These are phyloP conservation scores for Lissocephala sabroskyi DNA, from an alignment of 2,888 invertebrate species.

Conservation along the genomic window DNA sequence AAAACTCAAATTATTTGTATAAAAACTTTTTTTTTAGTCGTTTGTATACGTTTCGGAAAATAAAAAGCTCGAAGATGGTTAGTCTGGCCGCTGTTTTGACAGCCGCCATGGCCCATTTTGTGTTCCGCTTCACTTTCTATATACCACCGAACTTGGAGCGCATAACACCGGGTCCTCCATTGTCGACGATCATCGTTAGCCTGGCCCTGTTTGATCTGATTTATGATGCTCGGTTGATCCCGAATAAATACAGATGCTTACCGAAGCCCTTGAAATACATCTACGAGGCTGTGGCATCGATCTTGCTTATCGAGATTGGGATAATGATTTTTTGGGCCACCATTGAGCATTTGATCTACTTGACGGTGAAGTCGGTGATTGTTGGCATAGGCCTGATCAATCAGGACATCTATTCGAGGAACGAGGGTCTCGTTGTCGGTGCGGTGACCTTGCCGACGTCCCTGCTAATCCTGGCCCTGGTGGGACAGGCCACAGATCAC, in stretches of 20 bases:
- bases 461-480: not conserved
- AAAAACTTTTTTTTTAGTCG: no score
- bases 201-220: slow-evolving; percentile 30
- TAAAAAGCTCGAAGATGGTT: no score
- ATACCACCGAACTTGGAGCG: slow-evolving; percentile 13
- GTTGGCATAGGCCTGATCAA: slow-evolving; percentile 14
- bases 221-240: slow-evolving; percentile 22
- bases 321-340: slow-evolving; percentile 28
- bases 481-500: slow-evolving; percentile 20
- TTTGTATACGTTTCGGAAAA: no score
- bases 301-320: slow-evolving; percentile 21
- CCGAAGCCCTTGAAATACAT: not conserved
- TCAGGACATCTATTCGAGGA: not conserved
- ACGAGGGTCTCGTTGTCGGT: slow-evolving; percentile 21
- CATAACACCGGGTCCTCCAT: slow-evolving; percentile 16
- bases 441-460: slow-evolving; percentile 15
- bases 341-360: slow-evolving; percentile 16
- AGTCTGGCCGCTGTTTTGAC: slow-evolving; percentile 17
- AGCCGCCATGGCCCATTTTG: slow-evolving; percentile 20
- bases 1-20: no score
- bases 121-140: slow-evolving; percentile 15
- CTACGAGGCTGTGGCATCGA: slow-evolving; percentile 18
- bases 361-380: slow-evolving; percentile 8
- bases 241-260: not conserved
- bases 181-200: slow-evolving; percentile 18